phyloP scores from a whole-genome alignment of 1,140 invertebrate genomes.

The Triops longicaudatus region DNA sequence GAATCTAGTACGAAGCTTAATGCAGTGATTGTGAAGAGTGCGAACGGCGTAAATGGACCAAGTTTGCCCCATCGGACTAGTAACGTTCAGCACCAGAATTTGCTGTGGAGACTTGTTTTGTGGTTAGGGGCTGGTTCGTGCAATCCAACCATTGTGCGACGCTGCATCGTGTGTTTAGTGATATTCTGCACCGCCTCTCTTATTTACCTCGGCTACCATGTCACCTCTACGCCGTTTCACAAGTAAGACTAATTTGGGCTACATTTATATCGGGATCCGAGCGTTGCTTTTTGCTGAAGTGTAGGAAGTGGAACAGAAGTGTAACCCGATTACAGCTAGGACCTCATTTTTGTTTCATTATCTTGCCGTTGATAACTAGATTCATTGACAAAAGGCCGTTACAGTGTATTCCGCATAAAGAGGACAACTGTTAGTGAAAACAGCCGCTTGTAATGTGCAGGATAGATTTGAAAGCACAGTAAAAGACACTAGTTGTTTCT shows the following conservation, averaged over 20 bases:
- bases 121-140: neutral
- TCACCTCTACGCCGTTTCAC: conserved; percentile 22
- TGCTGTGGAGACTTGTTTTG: neutral
- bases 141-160: conserved; percentile 3
- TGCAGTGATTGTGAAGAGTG: neutral
- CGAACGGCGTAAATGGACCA: neutral
- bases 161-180: conserved; percentile 20
- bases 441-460: no score
- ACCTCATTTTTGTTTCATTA: no score
- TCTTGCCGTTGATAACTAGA: no score
- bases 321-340: no score
- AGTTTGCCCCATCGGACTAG: neutral
- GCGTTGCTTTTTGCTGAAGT: no score
- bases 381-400: no score
- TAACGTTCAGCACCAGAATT: neutral
- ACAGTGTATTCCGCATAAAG: no score
- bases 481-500: no score
- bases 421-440: no score
- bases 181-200: conserved; percentile 27
- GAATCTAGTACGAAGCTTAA: neutral
- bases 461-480: no score
- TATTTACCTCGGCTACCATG: conserved; percentile 24
- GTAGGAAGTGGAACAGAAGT: no score
- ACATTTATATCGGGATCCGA: no score
- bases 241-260: conserved; percentile 17